Conservation (phyloP, 2,797 vertebrate species). For the Aulostomus chinensis region DNA sequence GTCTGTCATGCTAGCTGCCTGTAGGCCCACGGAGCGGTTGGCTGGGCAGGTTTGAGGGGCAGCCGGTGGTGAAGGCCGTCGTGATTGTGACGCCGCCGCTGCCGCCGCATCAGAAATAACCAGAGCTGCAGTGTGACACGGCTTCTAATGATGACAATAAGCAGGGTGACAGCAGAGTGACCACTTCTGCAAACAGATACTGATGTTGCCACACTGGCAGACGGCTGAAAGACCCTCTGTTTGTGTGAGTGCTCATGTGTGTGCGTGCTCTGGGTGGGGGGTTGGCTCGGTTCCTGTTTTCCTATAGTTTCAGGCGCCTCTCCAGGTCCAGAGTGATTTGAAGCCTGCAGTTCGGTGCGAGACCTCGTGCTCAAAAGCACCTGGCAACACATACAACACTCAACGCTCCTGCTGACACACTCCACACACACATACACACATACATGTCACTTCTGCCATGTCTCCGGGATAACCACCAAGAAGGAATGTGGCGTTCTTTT, state of each 20-base stretch:
- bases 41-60: conserved; percentile 39
- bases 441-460: conserved; percentile 33
- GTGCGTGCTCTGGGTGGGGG: conserved; percentile 1
- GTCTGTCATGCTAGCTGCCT: background rate
- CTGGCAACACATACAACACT: conserved; percentile 8
- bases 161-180: conserved; percentile 8
- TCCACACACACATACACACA: conserved; percentile 12
- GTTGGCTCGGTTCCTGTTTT: conserved; percentile 32
- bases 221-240: conserved; percentile 5
- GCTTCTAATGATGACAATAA: conserved; percentile 27
- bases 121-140: conserved; percentile 24
- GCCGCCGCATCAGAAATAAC: conserved; percentile 40
- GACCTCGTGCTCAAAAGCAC: conserved; percentile 14
- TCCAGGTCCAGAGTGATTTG: conserved; percentile 34
- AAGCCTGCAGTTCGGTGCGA: conserved; percentile 17
- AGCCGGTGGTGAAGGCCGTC: conserved; percentile 35
- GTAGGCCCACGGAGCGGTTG: background rate
- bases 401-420: conserved; percentile 2
- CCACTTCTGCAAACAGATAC: conserved; percentile 3
- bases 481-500: conserved; percentile 57
- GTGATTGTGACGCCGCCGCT: conserved; percentile 23
- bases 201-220: conserved; percentile 21
- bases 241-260: conserved; percentile 14
- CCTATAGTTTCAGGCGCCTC: conserved; percentile 16
- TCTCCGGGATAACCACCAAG: conserved; percentile 30